Evolutionary conservation across 1,140 invertebrate genomes (phyloP), one percentile per base, ranked within the genome.

Genomic region (Rhagoletis zephyria): DNA sequence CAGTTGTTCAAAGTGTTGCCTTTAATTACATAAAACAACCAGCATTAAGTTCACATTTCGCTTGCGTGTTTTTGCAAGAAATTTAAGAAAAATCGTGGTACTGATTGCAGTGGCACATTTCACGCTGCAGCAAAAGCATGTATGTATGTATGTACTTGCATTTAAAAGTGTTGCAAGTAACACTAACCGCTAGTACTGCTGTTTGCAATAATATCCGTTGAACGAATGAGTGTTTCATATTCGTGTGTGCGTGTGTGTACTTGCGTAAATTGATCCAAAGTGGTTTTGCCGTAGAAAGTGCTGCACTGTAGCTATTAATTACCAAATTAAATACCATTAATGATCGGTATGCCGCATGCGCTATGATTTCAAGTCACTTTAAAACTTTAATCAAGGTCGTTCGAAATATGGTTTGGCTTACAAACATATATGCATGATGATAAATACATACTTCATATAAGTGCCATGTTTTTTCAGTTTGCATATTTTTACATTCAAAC

Each of bases 11-110:
- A 74, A 74, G 40, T 74, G 67, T 74, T 74, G 67, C 40, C 45
- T 74, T 74, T 74, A 74, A 74, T 74, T 74, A n/a, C n/a, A n/a
- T n/a, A 74, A 74, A 74, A 74, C 14, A 74, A 4, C 2, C 67
- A 48, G 67, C 67, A 42, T 74, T 16, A 74, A 74, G 42, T 42
- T 42, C 40, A 48, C 14, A 48, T n/a, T 74, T 74, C 67, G 67
- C n/a, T 74, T 74, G 45, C 30, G 30, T 74, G 48, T 74, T 45
- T 63, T 74, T 42, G 45, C 40, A 40, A 16, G 42, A 16, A 45
- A 45, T 74, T 74, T 74, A 74, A 74, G 16, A 16, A 30, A 7
- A 42, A 10, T 14, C 45, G 42, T 42, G 10, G 16, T 16, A 48
- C 67, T 40, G 16, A 74, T 67, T 67, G 30, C 64, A 67, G 64